A percentile compares a stretch with the other conserved stretches of the same genome.
phyloP scores from a whole-genome alignment of 2,888 invertebrate genomes.

The Margaritifera margaritifera region DNA sequence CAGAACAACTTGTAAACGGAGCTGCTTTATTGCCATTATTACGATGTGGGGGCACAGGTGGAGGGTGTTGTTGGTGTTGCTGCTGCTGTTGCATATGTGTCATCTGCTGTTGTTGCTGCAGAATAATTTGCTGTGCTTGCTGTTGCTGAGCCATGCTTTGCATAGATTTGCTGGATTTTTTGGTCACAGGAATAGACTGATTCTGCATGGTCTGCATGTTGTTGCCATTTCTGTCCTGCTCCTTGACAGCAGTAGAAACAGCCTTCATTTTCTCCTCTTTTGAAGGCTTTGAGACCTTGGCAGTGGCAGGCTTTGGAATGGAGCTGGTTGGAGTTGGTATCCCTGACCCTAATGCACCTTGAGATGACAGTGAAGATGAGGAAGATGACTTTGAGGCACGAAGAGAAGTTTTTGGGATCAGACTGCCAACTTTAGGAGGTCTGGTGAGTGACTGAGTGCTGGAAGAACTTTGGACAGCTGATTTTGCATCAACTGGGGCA shows the following conservation, averaged over 20 bases:
- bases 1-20: conserved; percentile 7
- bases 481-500: conserved; percentile 12
- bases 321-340: conserved; percentile 35
- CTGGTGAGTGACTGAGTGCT: conserved; percentile 42
- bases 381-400: conserved; percentile 46
- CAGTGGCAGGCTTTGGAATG: conserved; percentile 55
- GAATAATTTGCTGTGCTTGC: conserved; percentile 13
- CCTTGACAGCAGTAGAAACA: conserved; percentile 21
- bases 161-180: conserved; percentile 6
- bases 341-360: conserved; percentile 26
- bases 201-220: conserved; percentile 4
- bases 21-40: conserved; percentile 28
- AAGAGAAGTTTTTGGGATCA: conserved; percentile 54
- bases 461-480: conserved; percentile 5
- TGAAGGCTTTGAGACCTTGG: conserved; percentile 39
- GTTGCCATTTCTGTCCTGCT: conserved; percentile 30
- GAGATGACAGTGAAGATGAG: conserved; percentile 36
- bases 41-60: conserved; percentile 39
- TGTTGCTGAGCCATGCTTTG: conserved; percentile 11
- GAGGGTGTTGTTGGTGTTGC: conserved; percentile 26
- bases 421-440: conserved; percentile 58
- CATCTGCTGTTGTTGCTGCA: conserved; percentile 20
- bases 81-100: conserved; percentile 26
- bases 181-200: conserved; percentile 6
- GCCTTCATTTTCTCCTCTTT: conserved; percentile 57